Percentiles rank a stretch among this genome's conserved stretches.
phyloP scores from a whole-genome alignment of 2,888 invertebrate species.

The Carabus problematicus region DNA sequence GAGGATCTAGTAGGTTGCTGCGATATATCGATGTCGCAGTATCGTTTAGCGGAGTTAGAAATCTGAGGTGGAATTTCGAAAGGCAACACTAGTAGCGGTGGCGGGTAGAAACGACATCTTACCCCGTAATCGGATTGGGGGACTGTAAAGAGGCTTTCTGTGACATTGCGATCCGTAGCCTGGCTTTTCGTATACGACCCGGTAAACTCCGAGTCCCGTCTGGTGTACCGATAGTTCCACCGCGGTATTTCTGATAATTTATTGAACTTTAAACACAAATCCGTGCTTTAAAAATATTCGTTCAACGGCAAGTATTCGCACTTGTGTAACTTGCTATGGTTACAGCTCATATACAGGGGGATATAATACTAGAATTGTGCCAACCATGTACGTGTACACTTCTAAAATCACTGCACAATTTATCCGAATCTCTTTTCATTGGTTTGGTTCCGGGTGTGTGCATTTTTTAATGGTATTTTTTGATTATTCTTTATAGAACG shows the following conservation, averaged over 20 bases:
- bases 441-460: too few relatives aligned
- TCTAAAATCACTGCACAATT: too few relatives aligned
- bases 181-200: not conserved
- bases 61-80: constrained; percentile 19
- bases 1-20: not conserved
- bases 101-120: constrained; percentile 29
- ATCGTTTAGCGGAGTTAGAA: constrained; percentile 20
- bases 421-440: too few relatives aligned
- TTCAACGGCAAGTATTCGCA: too few relatives aligned
- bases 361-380: too few relatives aligned
- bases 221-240: constrained; percentile 18
- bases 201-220: not conserved
- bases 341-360: too few relatives aligned
- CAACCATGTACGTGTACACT: too few relatives aligned
- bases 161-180: constrained; percentile 27
- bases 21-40: constrained; percentile 20
- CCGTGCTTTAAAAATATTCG: not conserved
- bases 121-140: constrained; percentile 39
- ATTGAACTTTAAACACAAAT: constrained; percentile 41
- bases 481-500: too few relatives aligned
- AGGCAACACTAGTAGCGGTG: not conserved
- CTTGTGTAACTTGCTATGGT: too few relatives aligned
- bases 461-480: too few relatives aligned
- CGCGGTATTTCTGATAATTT: constrained; percentile 37
- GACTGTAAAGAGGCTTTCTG: constrained; percentile 40